Percentiles rank a stretch among this genome's conserved stretches.
These are phyloP conservation scores for Platyrinchus mystaceus DNA, from an alignment of 2,797 vertebrate species.

Conservation along the genomic window DNA sequence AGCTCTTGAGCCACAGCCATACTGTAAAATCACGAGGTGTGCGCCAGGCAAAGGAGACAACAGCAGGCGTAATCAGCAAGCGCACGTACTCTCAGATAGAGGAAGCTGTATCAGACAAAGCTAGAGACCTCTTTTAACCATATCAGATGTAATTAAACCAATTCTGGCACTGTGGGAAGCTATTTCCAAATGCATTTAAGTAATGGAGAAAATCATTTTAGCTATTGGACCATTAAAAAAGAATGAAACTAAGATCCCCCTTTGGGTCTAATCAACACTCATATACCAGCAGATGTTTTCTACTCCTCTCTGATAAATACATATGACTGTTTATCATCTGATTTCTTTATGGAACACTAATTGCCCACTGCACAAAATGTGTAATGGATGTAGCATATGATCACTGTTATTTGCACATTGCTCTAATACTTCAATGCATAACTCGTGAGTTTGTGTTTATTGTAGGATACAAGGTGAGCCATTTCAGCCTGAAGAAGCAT, in stretches of 20 bases:
- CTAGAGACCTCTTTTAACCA: background rate
- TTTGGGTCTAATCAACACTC: constrained; percentile 37
- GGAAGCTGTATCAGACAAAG: background rate
- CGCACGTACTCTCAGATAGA: background rate
- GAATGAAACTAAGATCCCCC: constrained; percentile 20
- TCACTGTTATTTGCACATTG: background rate
- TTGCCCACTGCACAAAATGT: background rate
- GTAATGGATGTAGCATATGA: background rate
- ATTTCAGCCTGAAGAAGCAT: background rate
- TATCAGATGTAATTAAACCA: constrained; percentile 37
- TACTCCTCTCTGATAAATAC: constrained; percentile 14
- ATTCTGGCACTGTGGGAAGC: constrained; percentile 34
- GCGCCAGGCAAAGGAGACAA: background rate
- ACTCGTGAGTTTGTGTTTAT: background rate
- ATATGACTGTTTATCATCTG: background rate
- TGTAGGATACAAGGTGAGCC: background rate
- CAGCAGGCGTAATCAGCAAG: background rate
- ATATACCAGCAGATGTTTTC: constrained; percentile 8
- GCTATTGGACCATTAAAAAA: background rate
- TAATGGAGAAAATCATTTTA: constrained; percentile 3
- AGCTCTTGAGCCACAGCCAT: background rate
- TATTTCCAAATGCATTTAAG: constrained; percentile 20
- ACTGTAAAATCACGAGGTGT: background rate
- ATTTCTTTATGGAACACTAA: background rate
- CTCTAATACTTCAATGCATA: background rate